Evolutionary conservation across 2,888 invertebrate genomes (phyloP).

Genomic region (Standfussiana lucernea): DNA sequence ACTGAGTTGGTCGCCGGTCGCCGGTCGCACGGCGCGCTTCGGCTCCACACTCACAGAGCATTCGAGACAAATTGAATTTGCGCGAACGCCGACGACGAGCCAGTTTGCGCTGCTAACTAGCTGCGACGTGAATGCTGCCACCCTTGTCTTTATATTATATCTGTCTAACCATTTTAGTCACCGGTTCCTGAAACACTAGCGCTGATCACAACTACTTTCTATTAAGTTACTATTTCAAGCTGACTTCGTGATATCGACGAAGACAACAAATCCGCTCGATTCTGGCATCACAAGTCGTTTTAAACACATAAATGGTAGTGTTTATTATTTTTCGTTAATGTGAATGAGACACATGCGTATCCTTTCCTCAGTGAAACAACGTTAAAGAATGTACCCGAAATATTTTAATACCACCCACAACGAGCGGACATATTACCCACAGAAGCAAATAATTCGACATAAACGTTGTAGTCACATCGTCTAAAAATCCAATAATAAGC

Average conservation of each 20-base stretch:
- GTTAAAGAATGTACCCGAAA: background rate
- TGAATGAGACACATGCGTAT: background rate
- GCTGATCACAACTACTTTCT: slow-evolving; percentile 33
- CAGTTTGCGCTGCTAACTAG: slow-evolving; percentile 89
- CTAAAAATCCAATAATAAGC: slow-evolving; percentile 81
- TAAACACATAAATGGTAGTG: background rate
- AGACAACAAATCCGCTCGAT: background rate
- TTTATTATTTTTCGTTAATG: background rate
- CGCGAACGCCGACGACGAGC: slow-evolving; percentile 86
- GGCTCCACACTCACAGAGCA: slow-evolving; percentile 75
- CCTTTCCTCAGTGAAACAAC: background rate
- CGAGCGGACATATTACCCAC: slow-evolving; percentile 29
- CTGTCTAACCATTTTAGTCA: slow-evolving; percentile 76
- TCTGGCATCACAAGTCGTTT: background rate
- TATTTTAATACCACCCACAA: background rate
- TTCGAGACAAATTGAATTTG: slow-evolving; percentile 89
- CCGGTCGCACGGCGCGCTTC: slow-evolving; percentile 61
- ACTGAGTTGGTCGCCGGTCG: slow-evolving; percentile 61
- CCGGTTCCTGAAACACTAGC: slow-evolving; percentile 57
- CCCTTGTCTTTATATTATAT: slow-evolving; percentile 84
- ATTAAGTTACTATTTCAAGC: slow-evolving; percentile 22
- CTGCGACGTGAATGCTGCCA: slow-evolving; percentile 86
- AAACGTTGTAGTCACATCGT: slow-evolving; percentile 65
- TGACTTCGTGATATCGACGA: slow-evolving; percentile 14
- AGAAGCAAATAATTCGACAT: slow-evolving; percentile 62